These are phyloP conservation scores for Agrotis clavis DNA, from an alignment of 2,888 invertebrate species.

Conservation along the genomic window DNA sequence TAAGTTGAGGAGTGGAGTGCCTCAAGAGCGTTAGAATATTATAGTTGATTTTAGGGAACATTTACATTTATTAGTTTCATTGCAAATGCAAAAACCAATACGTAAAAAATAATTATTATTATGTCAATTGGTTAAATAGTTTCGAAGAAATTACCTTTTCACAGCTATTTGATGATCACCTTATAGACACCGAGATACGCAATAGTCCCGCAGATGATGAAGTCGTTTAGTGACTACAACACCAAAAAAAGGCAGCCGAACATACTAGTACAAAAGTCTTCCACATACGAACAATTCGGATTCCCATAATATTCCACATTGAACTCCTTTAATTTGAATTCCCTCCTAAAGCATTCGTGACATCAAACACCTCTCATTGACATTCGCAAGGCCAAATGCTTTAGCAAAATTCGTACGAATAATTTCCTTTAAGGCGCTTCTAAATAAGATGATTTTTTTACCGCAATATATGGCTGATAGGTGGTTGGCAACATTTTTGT, in stretches of 20 bases:
- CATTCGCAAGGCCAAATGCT: slow-evolving; percentile 51
- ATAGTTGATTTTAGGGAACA: too few relatives aligned
- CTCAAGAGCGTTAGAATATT: too few relatives aligned
- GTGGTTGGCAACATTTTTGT: neutral
- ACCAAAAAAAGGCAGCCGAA: neutral
- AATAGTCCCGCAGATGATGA: too few relatives aligned
- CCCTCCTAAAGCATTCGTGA: slow-evolving; percentile 44
- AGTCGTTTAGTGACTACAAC: too few relatives aligned
- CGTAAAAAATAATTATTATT: too few relatives aligned
- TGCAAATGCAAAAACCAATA: too few relatives aligned
- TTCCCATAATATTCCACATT: slow-evolving; percentile 24
- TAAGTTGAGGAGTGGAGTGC: too few relatives aligned
- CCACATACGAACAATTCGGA: slow-evolving; percentile 27
- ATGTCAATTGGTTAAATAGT: too few relatives aligned
- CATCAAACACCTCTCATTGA: slow-evolving; percentile 47
- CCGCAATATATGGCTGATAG: neutral
- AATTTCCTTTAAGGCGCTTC: slow-evolving; percentile 53
- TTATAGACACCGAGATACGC: too few relatives aligned
- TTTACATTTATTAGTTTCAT: too few relatives aligned
- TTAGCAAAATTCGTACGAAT: slow-evolving; percentile 52
- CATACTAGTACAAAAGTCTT: slow-evolving; percentile 1
- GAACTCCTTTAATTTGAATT: slow-evolving; percentile 55
- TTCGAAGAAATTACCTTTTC: too few relatives aligned
- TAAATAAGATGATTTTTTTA: neutral
- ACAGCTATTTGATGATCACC: too few relatives aligned